Conservation (phyloP, 2,797 vertebrate species). For the Lycodopsis pacificus region DNA sequence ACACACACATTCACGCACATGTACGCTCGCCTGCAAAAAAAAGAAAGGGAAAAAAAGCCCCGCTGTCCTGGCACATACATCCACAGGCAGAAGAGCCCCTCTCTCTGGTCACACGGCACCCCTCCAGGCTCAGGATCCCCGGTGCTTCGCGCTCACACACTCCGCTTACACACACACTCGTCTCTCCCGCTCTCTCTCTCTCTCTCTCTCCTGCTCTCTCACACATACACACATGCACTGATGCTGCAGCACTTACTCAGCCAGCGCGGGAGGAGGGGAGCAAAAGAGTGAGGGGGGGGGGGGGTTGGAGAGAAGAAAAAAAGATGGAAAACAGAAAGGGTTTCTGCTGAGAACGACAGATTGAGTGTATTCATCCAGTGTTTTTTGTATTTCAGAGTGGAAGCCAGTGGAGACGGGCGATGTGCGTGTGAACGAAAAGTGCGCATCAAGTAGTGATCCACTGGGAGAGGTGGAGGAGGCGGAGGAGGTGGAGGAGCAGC, state of each 20-base stretch:
- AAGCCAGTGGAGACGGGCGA: not conserved
- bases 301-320: conserved; percentile 32
- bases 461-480: conserved; percentile 38
- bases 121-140: conserved; percentile 76
- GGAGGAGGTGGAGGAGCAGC: conserved; percentile 36
- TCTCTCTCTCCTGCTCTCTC: conserved; percentile 46
- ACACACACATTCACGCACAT: conserved; percentile 34
- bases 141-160: conserved; percentile 72
- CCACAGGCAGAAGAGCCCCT: conserved; percentile 73
- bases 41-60: conserved; percentile 11
- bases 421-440: conserved; percentile 34
- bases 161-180: conserved; percentile 65
- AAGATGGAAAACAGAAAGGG: conserved; percentile 39
- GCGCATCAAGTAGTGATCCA: conserved; percentile 62
- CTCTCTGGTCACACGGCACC: conserved; percentile 68
- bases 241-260: conserved; percentile 84
- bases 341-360: conserved; percentile 39
- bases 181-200: conserved; percentile 34
- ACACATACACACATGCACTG: conserved; percentile 75
- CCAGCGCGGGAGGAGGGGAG: conserved; percentile 78
- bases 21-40: conserved; percentile 46
- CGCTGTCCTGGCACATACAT: conserved; percentile 74
- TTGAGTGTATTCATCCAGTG: conserved; percentile 33
- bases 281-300: conserved; percentile 50
- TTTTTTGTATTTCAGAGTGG: conserved; percentile 38